A percentile compares a stretch with the other conserved stretches of the same genome.
Conservation (phyloP, 2,888 invertebrate genomes). For the Dorcus parallelipipedus region DNA sequence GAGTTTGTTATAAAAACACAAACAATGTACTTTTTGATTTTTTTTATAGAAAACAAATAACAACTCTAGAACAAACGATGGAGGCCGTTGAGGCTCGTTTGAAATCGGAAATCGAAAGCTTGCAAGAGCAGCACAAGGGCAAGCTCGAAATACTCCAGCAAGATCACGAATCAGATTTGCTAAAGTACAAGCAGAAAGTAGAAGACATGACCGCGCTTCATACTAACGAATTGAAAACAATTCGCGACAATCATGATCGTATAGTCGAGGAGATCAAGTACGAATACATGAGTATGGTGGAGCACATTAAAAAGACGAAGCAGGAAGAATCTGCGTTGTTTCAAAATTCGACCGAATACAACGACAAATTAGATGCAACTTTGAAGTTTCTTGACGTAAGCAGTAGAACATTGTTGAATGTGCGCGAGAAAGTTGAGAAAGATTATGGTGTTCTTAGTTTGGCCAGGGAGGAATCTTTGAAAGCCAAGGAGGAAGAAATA, state of each 20-base stretch:
- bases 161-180: conserved; percentile 37
- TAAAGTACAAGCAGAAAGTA: conserved; percentile 39
- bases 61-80: conserved; percentile 56
- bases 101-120: conserved; percentile 56
- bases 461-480: conserved; percentile 52
- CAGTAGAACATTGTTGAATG: conserved; percentile 48
- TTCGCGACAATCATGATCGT: conserved; percentile 54
- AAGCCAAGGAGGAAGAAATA: conserved; percentile 56
- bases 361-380: conserved; percentile 52
- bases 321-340: conserved; percentile 54
- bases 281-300: conserved; percentile 55
- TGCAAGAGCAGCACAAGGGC: conserved; percentile 52
- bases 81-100: conserved; percentile 58
- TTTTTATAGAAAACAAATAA: conserved; percentile 55
- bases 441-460: conserved; percentile 49
- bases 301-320: conserved; percentile 58
- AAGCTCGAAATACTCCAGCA: conserved; percentile 45
- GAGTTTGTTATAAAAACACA: not conserved
- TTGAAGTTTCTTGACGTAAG: conserved; percentile 52
- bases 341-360: conserved; percentile 52
- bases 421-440: conserved; percentile 52
- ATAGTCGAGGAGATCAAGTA: conserved; percentile 53
- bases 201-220: conserved; percentile 37
- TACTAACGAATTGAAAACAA: conserved; percentile 43
- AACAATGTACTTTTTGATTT: not conserved